Evolutionary conservation across 2,797 vertebrate species (phyloP), one percentile per base, ranked within the genome.

Genomic region (Apogon hyalosoma): DNA sequence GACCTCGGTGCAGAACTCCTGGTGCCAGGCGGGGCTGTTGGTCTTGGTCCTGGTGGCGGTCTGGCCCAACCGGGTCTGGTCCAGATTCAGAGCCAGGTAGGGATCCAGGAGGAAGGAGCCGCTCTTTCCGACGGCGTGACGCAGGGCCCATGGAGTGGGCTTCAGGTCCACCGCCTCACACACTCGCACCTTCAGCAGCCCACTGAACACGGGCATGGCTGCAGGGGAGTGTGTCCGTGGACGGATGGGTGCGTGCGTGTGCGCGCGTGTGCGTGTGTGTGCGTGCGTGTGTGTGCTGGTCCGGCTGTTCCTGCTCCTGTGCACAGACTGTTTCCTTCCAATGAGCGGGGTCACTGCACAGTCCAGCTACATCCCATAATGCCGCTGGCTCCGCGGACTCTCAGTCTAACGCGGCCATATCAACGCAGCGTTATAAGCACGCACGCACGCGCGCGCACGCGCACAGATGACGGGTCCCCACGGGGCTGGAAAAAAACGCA

Each of bases 201-300:
- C 98, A 92, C 96, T 98, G 92, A 99, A 99, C 87, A 99, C 97
- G 88, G 98, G 97, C 97, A 99, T 99, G 95, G 90, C 95, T 91
- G 84, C 68, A 59, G 48, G 14, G 63, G 74, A 36, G 50, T 49
- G 62, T 63, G 24, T 21, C 19, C 19, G 19, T 21, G 19, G 19
- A 21, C 19, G 19, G n/a, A n/a, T 49, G 62, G 14, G 33, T 39
- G 46, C 28, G n/a, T 18, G 52, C 31, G 45, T 41, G 58, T 47
- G 15, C 28, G 50, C 16, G 50, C 53, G 73, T 62, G 61, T 61
- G n/a, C 18, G 71, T 28, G 21, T 0, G 60, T 53, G 48, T 52
- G 14, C 55, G 43, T 63, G 70, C 64, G 75, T 78, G 74, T 78
- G 61, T 51, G 65, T 68, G 71, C 61, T 71, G 6, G 79, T 75